phyloP scores from a whole-genome alignment of 2,888 invertebrate genomes.

The Lasioglossum zephyrum region DNA sequence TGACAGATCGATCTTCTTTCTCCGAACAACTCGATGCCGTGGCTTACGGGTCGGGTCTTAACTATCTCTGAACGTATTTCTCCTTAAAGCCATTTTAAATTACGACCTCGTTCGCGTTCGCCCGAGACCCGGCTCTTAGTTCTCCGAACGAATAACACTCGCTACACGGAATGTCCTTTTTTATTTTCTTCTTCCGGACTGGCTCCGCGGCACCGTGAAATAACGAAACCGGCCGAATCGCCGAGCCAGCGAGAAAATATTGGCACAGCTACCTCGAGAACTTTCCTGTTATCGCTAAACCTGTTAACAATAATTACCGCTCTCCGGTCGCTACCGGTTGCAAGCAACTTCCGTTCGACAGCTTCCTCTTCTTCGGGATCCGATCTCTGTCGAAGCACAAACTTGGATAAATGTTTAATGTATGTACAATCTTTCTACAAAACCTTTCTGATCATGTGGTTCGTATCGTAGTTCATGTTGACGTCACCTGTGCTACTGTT shows the following conservation, averaged over 20 bases:
- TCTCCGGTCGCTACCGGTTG: not conserved
- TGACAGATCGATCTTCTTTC: conserved; percentile 46
- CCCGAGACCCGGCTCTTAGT: conserved; percentile 10
- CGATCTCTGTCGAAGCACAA: not conserved
- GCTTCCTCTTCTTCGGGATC: not conserved
- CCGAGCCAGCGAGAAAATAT: not conserved
- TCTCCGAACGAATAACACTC: conserved; percentile 42
- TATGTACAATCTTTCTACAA: too few relatives aligned
- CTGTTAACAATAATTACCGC: conserved; percentile 33
- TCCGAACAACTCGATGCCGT: conserved; percentile 21
- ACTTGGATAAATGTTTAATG: not conserved
- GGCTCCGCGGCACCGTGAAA: conserved; percentile 8
- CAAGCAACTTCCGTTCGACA: not conserved
- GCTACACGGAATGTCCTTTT: conserved; percentile 21
- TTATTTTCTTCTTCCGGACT: conserved; percentile 15
- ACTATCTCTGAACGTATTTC: conserved; percentile 53
- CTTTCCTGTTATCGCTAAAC: not conserved
- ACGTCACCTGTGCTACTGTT: too few relatives aligned
- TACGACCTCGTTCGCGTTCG: conserved; percentile 37
- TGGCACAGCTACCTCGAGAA: not conserved
- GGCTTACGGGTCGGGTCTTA: conserved; percentile 42
- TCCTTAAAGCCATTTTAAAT: conserved; percentile 57
- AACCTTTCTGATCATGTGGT: too few relatives aligned
- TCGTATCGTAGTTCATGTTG: too few relatives aligned
- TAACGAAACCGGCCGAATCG: conserved; percentile 27